Percentiles rank a stretch among this genome's conserved stretches.
Evolutionary conservation across 2,888 invertebrate species (phyloP).

Genomic region (Ectropis crepuscularia): DNA sequence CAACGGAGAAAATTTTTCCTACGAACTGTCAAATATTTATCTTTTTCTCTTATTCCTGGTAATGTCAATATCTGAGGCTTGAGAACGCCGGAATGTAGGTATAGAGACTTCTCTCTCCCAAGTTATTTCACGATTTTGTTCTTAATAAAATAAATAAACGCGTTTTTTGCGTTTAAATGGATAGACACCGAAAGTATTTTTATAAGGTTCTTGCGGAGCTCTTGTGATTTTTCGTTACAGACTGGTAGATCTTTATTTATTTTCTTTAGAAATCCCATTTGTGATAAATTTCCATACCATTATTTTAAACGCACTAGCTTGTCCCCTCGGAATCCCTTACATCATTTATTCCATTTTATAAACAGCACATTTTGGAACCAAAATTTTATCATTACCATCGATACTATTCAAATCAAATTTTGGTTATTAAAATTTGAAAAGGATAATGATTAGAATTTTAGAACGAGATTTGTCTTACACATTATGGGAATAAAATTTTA

Average conservation of each 20-base stretch:
- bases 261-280: neutral
- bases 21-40: conserved; percentile 72
- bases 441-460: too few species aligned
- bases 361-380: too few species aligned
- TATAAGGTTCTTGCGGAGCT: conserved; percentile 14
- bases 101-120: conserved; percentile 61
- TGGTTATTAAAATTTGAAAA: too few species aligned
- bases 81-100: conserved; percentile 62
- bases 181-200: conserved; percentile 27
- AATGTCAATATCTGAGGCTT: conserved; percentile 66
- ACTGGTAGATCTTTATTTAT: conserved; percentile 4
- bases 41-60: conserved; percentile 60
- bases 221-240: conserved; percentile 12
- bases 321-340: too few species aligned
- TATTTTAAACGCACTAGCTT: too few species aligned
- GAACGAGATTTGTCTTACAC: too few species aligned
- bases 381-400: too few species aligned
- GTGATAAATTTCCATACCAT: too few species aligned
- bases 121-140: conserved; percentile 61
- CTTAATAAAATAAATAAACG: conserved; percentile 60
- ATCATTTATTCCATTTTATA: too few species aligned
- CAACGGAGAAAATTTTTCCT: conserved; percentile 57
- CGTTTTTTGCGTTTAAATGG: conserved; percentile 35
- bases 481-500: too few species aligned
- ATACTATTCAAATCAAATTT: too few species aligned